Conservation (phyloP, 2,797 vertebrate genomes). For the Macropus fuliginosus region DNA sequence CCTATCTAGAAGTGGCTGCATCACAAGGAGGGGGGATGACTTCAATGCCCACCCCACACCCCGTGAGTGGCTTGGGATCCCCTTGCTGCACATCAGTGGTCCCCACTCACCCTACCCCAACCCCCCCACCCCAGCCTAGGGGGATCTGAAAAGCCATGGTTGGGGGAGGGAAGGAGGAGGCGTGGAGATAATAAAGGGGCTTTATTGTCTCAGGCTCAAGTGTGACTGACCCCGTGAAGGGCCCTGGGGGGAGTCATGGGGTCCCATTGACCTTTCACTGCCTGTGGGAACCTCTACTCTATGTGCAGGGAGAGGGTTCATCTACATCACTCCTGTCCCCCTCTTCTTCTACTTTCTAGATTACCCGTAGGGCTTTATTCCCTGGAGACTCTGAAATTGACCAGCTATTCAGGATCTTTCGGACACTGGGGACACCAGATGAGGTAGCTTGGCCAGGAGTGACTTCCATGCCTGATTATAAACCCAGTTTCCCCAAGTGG, state of each 20-base stretch:
- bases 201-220: conserved; percentile 77
- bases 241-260: conserved; percentile 73
- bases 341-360: conserved; percentile 82
- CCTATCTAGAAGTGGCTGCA: conserved; percentile 82
- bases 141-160: conserved; percentile 72
- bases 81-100: conserved; percentile 76
- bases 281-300: conserved; percentile 70
- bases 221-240: conserved; percentile 72
- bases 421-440: conserved; percentile 95
- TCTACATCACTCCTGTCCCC: conserved; percentile 43
- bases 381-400: conserved; percentile 98
- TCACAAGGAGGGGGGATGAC: conserved; percentile 81
- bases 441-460: conserved; percentile 95
- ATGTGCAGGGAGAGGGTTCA: conserved; percentile 33
- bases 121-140: conserved; percentile 74
- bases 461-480: conserved; percentile 97
- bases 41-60: conserved; percentile 80
- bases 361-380: conserved; percentile 93
- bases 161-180: conserved; percentile 79
- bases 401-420: conserved; percentile 96
- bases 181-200: conserved; percentile 69
- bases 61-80: conserved; percentile 82
- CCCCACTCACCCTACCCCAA: conserved; percentile 74
- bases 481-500: conserved; percentile 96
- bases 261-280: conserved; percentile 76